Evolutionary conservation across 2,888 invertebrate genomes (phyloP), one percentile per base, ranked within the genome.

Genomic region (Eulithis prunata): DNA sequence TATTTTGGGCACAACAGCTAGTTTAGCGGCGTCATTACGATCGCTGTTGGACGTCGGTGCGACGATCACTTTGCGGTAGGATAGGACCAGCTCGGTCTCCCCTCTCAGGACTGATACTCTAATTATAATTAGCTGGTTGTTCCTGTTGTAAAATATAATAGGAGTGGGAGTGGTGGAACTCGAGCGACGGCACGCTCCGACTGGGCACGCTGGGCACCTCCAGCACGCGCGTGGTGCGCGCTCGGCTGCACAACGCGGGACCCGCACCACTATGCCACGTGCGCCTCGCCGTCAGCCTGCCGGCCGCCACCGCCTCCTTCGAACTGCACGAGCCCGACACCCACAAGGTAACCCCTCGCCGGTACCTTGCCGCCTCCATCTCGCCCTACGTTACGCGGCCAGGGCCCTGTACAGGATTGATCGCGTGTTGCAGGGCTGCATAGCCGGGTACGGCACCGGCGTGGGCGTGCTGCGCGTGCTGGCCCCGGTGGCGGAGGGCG

Each of bases 141-240:
- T 21, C 21, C 1, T 21, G 6, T 32, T 32, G 5, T 32, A 32
- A 5, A 32, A 32, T 32, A 32, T 32, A 32, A 32, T 32, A 88
- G 88, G 88, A 88, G 75, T 92, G 86, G 89, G 85, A 87, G 67
- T 89, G 90, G 91, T 79, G 83, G 41, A 70, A 74, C 72, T 78
- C 78, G 0, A 46, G 10, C 58, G 80, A 78, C 74, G 83, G 82
- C 67, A 56, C 71, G 74, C 77, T 96, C 81, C 94, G 95, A 79
- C 93, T 96, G 80, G 96, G 96, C 71, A 92, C 95, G 64, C 91
- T 96, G 69, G 94, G 95, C 74, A 93, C 94, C 78, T 94, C 95
- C 57, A 90, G 94, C 61, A 94, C 95, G 75, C 95, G 96, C 78
- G 95, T 95, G 75, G 95, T 97, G 75, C 90, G 94, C 78, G 96